Evolutionary conservation across 2,113 vertebrate genomes (phyloP).

Genomic region (Microcebus jonahi): DNA sequence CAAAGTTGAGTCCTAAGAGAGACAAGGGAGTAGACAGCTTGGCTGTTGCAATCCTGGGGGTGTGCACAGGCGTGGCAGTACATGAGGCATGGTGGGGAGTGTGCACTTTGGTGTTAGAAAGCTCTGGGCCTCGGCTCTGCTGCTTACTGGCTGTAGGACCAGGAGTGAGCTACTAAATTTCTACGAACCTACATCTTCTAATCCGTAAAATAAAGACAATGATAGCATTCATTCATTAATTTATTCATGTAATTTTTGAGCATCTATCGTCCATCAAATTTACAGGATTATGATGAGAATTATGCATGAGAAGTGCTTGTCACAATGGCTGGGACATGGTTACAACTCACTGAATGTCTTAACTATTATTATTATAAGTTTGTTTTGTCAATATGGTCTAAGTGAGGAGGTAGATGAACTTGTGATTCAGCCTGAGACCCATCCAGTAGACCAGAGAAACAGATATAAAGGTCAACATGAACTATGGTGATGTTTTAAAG

Average conservation of each 20-base stretch:
- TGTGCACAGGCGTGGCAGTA: background rate
- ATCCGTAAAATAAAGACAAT: background rate
- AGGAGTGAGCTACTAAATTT: background rate
- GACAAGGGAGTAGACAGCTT: background rate
- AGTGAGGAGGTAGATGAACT: background rate
- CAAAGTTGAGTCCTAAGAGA: background rate
- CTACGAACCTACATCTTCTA: background rate
- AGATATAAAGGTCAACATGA: background rate
- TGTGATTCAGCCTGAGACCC: background rate
- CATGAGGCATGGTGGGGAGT: background rate
- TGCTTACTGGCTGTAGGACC: background rate
- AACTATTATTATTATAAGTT: background rate
- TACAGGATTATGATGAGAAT: background rate
- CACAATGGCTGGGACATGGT: background rate
- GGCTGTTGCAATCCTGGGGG: background rate
- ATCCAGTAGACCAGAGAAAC: background rate
- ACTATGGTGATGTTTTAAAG: background rate
- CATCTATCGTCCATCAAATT: background rate
- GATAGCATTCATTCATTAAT: background rate
- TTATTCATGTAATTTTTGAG: background rate
- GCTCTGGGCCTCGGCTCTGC: background rate
- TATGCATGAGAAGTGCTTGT: background rate
- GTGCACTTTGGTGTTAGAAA: background rate
- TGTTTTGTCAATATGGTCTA: background rate
- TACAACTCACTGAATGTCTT: background rate